A percentile compares a stretch with the other conserved stretches of the same genome.
Conservation (phyloP, 2,113 vertebrate species). For the Nesogale talazaci region DNA sequence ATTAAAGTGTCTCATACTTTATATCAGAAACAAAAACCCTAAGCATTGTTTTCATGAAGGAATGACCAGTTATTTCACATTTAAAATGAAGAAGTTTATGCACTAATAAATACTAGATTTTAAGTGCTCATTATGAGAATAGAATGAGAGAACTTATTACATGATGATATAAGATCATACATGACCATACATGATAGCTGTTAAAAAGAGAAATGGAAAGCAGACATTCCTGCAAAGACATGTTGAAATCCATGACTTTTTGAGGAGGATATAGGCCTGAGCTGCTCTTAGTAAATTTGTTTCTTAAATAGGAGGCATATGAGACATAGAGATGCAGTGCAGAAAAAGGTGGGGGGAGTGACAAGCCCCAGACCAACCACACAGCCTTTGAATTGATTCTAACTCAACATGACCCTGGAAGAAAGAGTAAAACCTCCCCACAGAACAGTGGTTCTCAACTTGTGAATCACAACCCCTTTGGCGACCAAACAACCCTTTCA, state of each 20-base stretch:
- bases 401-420: too few relatives aligned
- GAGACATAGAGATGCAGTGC: not conserved
- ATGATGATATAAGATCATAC: not conserved
- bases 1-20: constrained; percentile 67
- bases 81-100: constrained; percentile 25
- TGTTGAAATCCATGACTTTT: not conserved
- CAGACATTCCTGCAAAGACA: not conserved
- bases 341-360: not conserved
- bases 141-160: not conserved
- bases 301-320: not conserved
- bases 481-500: too few relatives aligned
- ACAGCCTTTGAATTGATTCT: too few relatives aligned
- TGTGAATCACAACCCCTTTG: too few relatives aligned
- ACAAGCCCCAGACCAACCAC: too few relatives aligned
- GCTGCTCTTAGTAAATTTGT: too few relatives aligned
- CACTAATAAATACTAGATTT: not conserved
- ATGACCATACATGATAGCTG: not conserved
- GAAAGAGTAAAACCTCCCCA: too few relatives aligned
- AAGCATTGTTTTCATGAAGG: constrained; percentile 34
- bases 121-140: not conserved
- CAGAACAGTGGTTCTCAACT: too few relatives aligned
- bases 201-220: not conserved
- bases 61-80: not conserved
- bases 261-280: not conserved
- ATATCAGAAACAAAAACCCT: constrained; percentile 69